A percentile compares a stretch with the other conserved stretches of the same genome.
These are phyloP conservation scores for Lasiommata megera DNA, from an alignment of 2,888 invertebrate genomes.

Conservation along the genomic window DNA sequence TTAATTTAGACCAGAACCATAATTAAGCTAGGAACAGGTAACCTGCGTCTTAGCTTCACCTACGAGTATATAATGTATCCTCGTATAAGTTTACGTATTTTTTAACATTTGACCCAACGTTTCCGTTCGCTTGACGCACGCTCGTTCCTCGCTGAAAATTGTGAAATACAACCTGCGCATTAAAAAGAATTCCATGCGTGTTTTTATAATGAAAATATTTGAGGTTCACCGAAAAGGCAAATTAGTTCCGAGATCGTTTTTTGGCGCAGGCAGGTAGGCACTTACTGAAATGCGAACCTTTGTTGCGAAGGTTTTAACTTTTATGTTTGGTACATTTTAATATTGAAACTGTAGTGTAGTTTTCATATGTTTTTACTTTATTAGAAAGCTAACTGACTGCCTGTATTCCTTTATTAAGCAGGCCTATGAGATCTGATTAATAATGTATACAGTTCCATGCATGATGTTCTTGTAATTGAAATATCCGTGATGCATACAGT, in stretches of 20 bases:
- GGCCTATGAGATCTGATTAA: too few relatives aligned
- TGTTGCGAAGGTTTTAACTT: not conserved
- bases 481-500: too few relatives aligned
- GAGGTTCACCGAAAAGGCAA: constrained; percentile 8
- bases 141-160: constrained; percentile 12
- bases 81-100: constrained; percentile 15
- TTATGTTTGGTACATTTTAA: not conserved
- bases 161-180: constrained; percentile 18
- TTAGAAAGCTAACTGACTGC: too few relatives aligned
- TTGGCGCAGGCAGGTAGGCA: not conserved
- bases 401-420: too few relatives aligned
- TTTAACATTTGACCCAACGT: constrained; percentile 18
- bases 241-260: not conserved
- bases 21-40: not conserved
- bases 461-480: too few relatives aligned
- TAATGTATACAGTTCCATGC: too few relatives aligned
- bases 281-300: not conserved
- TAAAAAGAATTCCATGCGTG: constrained; percentile 7
- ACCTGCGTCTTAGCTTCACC: not conserved
- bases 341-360: too few relatives aligned
- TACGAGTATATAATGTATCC: not conserved
- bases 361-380: too few relatives aligned
- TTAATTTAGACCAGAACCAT: too few relatives aligned
- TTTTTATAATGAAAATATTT: constrained; percentile 20
- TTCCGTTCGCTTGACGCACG: constrained; percentile 20